Evolutionary conservation across 2,888 invertebrate genomes (phyloP).

Genomic region (Phortica magna): DNA sequence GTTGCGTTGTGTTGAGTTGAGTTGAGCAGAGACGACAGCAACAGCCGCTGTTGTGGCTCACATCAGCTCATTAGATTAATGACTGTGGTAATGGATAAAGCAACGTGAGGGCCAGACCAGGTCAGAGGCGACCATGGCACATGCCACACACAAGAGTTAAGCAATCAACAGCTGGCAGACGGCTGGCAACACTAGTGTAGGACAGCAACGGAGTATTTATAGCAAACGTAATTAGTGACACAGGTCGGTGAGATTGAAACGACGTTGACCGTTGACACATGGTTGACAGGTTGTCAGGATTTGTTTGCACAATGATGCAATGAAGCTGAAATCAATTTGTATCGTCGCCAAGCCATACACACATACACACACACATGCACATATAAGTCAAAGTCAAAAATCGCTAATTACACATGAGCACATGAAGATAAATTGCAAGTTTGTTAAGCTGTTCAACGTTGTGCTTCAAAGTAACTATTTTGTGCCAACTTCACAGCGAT

Average conservation of each 20-base stretch:
- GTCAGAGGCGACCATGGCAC: neutral
- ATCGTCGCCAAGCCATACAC: neutral
- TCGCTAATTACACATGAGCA: too few species aligned
- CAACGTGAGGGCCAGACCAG: constrained; percentile 41
- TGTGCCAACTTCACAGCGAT: too few species aligned
- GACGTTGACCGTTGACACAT: neutral
- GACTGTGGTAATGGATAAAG: constrained; percentile 70
- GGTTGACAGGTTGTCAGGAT: neutral
- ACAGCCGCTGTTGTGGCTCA: neutral
- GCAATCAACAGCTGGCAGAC: constrained; percentile 51
- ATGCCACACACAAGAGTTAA: constrained; percentile 27
- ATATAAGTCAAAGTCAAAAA: too few species aligned
- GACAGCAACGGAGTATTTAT: constrained; percentile 44
- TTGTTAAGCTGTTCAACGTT: too few species aligned
- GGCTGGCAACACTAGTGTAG: neutral
- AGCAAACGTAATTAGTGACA: constrained; percentile 65
- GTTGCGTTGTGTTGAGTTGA: constrained; percentile 4
- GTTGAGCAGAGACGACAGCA: constrained; percentile 11
- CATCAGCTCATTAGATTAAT: constrained; percentile 69
- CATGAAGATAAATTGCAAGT: too few species aligned
- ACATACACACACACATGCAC: too few species aligned
- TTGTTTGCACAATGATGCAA: neutral
- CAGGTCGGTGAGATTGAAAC: constrained; percentile 47
- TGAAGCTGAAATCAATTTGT: constrained; percentile 8
- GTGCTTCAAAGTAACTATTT: too few species aligned